Percentiles rank a stretch among this genome's conserved stretches.
Conservation (phyloP, 2,888 invertebrate species). For the Rosalia funebris region DNA sequence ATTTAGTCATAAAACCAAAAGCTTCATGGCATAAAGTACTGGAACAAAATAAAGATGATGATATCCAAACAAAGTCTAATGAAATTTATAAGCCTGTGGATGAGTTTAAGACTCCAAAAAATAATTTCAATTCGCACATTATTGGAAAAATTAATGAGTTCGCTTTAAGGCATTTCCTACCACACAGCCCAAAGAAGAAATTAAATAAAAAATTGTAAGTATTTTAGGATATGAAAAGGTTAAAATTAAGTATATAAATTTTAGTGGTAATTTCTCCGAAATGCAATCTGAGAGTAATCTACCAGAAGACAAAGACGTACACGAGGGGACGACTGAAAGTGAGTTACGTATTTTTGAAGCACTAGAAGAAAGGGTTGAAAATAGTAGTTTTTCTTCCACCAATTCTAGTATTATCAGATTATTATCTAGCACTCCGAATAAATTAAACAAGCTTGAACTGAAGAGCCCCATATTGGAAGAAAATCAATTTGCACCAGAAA, state of each 20-base stretch:
- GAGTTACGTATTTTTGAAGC: constrained; percentile 82
- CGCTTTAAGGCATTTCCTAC: constrained; percentile 33
- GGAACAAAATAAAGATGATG: constrained; percentile 19
- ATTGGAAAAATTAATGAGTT: constrained; percentile 39
- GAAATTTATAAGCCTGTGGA: too few relatives aligned
- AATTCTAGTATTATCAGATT: constrained; percentile 59
- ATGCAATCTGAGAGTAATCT: background rate
- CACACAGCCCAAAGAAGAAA: constrained; percentile 16
- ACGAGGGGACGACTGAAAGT: constrained; percentile 57
- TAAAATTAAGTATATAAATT: background rate
- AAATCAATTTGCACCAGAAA: background rate
- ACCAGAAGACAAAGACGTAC: background rate
- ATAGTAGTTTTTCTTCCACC: constrained; percentile 74
- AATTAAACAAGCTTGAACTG: constrained; percentile 62
- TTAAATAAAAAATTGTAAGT: constrained; percentile 17
- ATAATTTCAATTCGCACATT: constrained; percentile 30
- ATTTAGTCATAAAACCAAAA: constrained; percentile 52
- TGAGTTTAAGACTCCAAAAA: constrained; percentile 32
- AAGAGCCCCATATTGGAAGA: constrained; percentile 28
- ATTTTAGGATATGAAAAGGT: background rate
- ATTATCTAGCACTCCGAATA: constrained; percentile 55
- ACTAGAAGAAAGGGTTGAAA: constrained; percentile 79
- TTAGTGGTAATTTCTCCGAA: background rate
- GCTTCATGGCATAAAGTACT: constrained; percentile 51
- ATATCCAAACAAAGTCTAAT: background rate